Base-by-base conservation (phyloP, 1,140 invertebrate genomes). In the Pectinophora gossypiella region DNA sequence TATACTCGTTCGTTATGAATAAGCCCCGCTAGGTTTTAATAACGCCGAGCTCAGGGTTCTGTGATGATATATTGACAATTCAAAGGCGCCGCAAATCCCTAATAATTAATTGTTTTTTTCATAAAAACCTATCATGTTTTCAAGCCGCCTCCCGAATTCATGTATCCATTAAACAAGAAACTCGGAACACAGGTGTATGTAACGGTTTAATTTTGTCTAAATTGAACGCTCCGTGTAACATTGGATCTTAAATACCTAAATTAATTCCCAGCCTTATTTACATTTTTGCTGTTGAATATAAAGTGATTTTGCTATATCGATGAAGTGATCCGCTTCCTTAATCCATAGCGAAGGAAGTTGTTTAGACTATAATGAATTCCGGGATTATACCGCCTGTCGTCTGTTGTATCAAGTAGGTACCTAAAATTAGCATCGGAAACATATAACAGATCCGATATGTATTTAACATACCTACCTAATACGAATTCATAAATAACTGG, bases 141-240 rank as follows among this genome's bases (percentile, higher is more conserved):
- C n/a, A n/a, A n/a, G n/a, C 7, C 36, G n/a, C 16, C 6, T 40
- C 15, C 13, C 16, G 7, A 40, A 40, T 40, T 40, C 36, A 27
- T 27, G 12, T n/a, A 27, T 27, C 23, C 23, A 6, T 27, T 6
- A 9, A 40, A 32, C 27, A n/a, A n/a, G n/a, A n/a, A n/a, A 27
- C 5, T 5, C 23, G 59, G 56, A 56, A 32, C 69, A 60, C 81
- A 85, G 81, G 73, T 85, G 81, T 71, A 53, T 46, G 56, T 79
- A 85, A 85, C 72, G 78, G 72, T 83, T 81, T 83, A 79, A 85
- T 85, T 81, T 78, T 58, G 71, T 62, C 75, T 65, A 64, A 78
- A 78, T 71, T 64, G 61, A 48, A 55, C 66, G 66, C 60, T 66
- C 64, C 67, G 51, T 59, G 56, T 49, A 48, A 61, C 66, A 75